Conservation (phyloP, 92 coral and sea anemone genomes). For the Galaxea fascicularis region DNA sequence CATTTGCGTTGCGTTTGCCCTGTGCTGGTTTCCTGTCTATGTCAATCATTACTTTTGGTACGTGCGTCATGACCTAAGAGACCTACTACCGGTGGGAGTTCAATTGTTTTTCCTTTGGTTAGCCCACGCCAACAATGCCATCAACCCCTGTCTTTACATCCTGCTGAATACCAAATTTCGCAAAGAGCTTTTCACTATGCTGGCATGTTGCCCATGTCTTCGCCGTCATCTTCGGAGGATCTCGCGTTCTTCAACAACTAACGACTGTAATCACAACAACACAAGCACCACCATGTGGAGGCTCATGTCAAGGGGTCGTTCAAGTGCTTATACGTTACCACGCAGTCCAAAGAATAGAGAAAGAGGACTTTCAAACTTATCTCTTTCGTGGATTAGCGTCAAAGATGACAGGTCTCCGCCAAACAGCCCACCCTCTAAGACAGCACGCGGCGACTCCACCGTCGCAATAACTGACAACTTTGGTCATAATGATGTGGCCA, state of each 20-base stretch:
- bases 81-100: not conserved
- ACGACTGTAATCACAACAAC: not conserved
- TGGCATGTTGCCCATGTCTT: conserved; percentile 19
- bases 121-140: conserved; percentile 61
- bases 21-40: conserved; percentile 64
- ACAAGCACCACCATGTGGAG: not conserved
- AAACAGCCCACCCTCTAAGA: not conserved
- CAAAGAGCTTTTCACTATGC: not conserved
- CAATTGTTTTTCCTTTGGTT: conserved; percentile 21
- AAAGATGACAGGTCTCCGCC: conserved; percentile 7
- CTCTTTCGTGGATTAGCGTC: conserved; percentile 36
- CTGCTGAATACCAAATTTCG: conserved; percentile 40
- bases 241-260: not conserved
- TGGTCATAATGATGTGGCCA: not conserved
- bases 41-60: conserved; percentile 45
- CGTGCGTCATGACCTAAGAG: not conserved
- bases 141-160: conserved; percentile 57
- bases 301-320: not conserved
- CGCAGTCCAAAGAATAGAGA: conserved; percentile 10
- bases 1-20: conserved; percentile 41
- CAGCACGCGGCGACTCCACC: not conserved
- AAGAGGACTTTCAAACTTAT: conserved; percentile 15
- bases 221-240: not conserved
- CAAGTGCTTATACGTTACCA: conserved; percentile 30
- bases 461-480: not conserved